phyloP scores from a whole-genome alignment of 2,113 vertebrate genomes.

The Serinus canaria region DNA sequence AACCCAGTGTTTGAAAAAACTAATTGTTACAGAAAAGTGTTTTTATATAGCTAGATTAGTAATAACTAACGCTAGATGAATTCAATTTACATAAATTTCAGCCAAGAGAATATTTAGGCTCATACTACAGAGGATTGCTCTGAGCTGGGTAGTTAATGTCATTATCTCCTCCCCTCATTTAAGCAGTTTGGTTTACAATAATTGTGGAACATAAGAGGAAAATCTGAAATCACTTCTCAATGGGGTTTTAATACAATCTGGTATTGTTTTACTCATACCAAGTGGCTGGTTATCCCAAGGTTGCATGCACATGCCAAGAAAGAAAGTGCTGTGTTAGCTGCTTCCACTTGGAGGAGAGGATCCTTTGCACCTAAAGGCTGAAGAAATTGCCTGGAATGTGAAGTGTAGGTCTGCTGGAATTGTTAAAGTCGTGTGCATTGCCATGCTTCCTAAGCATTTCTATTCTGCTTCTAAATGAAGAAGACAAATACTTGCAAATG shows the following conservation, averaged over 20 bases:
- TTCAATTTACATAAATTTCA: constrained; percentile 98
- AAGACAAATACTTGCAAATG: neutral
- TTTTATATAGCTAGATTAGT: constrained; percentile 85
- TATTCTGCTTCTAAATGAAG: neutral
- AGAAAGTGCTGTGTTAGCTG: neutral
- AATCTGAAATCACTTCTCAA: constrained; percentile 5
- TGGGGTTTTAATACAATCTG: constrained; percentile 83
- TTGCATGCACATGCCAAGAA: neutral
- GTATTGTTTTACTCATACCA: constrained; percentile 73
- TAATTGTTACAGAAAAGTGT: constrained; percentile 91
- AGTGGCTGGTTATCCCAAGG: constrained; percentile 65
- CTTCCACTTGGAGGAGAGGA: neutral
- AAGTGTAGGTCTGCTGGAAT: neutral
- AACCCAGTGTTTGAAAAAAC: constrained; percentile 85
- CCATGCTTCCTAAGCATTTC: neutral
- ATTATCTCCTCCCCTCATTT: constrained; percentile 92
- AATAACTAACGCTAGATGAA: constrained; percentile 94
- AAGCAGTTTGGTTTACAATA: constrained; percentile 87
- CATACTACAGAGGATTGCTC: constrained; percentile 91
- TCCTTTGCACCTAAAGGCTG: neutral
- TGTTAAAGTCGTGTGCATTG: neutral
- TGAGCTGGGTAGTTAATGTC: constrained; percentile 93
- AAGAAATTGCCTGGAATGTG: neutral
- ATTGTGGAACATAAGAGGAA: constrained; percentile 82
- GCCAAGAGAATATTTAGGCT: constrained; percentile 90